A percentile compares a stretch with the other conserved stretches of the same genome.
phyloP scores from a whole-genome alignment of 2,888 invertebrate species.

The Drosophila yooni region DNA sequence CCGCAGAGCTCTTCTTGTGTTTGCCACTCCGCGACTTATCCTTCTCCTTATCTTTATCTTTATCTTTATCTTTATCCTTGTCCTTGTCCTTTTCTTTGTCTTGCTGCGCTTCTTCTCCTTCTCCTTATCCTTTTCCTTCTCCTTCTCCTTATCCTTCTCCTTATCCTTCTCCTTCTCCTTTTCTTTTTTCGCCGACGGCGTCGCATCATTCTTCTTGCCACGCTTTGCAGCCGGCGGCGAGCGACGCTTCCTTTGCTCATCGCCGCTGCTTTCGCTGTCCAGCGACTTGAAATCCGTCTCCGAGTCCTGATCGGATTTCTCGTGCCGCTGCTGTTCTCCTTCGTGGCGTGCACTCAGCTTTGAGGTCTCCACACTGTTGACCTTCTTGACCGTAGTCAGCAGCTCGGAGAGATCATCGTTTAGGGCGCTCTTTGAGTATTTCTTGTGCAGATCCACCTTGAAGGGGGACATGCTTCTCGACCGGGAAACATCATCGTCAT shows the following conservation, averaged over 20 bases:
- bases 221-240: slow-evolving; percentile 39
- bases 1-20: slow-evolving; percentile 63
- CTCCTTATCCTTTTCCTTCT: slow-evolving; percentile 33
- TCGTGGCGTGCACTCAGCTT: slow-evolving; percentile 67
- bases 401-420: slow-evolving; percentile 83
- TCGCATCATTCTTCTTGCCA: slow-evolving; percentile 37
- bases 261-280: slow-evolving; percentile 71
- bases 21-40: slow-evolving; percentile 54
- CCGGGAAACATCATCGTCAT: slow-evolving; percentile 73
- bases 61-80: slow-evolving; percentile 7
- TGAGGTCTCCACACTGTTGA: slow-evolving; percentile 62
- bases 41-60: slow-evolving; percentile 49
- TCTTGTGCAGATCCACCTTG: slow-evolving; percentile 85
- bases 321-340: slow-evolving; percentile 29
- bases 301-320: slow-evolving; percentile 67
- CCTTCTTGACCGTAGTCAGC: slow-evolving; percentile 81
- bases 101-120: slow-evolving; percentile 7
- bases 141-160: slow-evolving; percentile 35
- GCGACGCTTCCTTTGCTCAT: slow-evolving; percentile 38
- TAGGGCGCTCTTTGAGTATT: slow-evolving; percentile 85
- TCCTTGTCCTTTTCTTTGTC: slow-evolving; percentile 22
- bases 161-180: slow-evolving; percentile 47
- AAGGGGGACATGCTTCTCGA: slow-evolving; percentile 84
- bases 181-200: slow-evolving; percentile 35
- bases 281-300: slow-evolving; percentile 81